These are phyloP conservation scores for Phthorimaea operculella DNA, from an alignment of 1,140 invertebrate genomes.

Conservation along the genomic window DNA sequence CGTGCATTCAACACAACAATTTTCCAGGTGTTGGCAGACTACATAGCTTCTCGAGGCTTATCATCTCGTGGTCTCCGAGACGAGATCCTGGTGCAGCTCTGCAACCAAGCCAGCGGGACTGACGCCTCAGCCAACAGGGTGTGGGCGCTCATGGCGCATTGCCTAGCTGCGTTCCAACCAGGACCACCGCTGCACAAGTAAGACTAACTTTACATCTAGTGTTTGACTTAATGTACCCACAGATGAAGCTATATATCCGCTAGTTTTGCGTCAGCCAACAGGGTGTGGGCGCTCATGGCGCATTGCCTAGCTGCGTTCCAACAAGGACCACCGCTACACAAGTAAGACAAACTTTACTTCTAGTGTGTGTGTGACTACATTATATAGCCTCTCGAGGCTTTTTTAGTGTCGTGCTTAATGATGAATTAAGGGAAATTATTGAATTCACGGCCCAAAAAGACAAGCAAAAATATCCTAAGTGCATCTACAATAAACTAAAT, in stretches of 20 bases:
- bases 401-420: too few species aligned
- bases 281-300: slow-evolving; percentile 90
- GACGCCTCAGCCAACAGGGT: slow-evolving; percentile 77
- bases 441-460: too few species aligned
- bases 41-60: slow-evolving; percentile 94
- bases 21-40: slow-evolving; percentile 92
- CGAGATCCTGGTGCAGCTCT: slow-evolving; percentile 94
- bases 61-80: slow-evolving; percentile 88
- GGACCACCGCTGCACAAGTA: slow-evolving; percentile 89
- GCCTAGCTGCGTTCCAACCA: slow-evolving; percentile 91
- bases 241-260: too few species aligned
- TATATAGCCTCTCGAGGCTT: too few species aligned
- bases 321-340: slow-evolving; percentile 87
- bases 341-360: too few species aligned
- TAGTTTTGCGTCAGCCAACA: slow-evolving; percentile 73
- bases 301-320: slow-evolving; percentile 93
- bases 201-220: too few species aligned
- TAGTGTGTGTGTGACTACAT: too few species aligned
- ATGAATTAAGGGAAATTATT: too few species aligned
- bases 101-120: slow-evolving; percentile 86
- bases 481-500: too few species aligned
- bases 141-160: slow-evolving; percentile 91
- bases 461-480: too few species aligned
- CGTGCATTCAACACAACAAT: too few species aligned
- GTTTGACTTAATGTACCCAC: too few species aligned